Evolutionary conservation across 2,888 invertebrate genomes (phyloP), one percentile per base, ranked within the genome.

Genomic region (Drosophila yooni): DNA sequence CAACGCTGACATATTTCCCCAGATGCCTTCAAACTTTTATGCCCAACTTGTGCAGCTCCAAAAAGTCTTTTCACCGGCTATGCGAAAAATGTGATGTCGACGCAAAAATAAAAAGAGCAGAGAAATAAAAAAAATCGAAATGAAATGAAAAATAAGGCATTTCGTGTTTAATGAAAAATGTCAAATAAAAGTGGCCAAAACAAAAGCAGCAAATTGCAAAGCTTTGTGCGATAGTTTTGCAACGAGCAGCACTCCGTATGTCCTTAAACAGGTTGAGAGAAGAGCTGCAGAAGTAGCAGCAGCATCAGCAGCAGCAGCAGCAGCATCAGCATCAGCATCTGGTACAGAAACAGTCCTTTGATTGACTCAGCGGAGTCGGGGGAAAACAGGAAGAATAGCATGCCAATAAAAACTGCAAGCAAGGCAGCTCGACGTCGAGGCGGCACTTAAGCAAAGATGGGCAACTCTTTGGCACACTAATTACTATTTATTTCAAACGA

Each of bases 401-500:
- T 77, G 66, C 72, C 81, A 83, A 82, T 82, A 83, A 81, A 74
- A 76, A 73, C 46, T 67, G 76, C 70, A 70, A 82, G 82, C 83
- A 81, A 80, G 71, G 73, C 76, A 62, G 60, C 66, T 60, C 50
- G 33, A 51, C 13, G 63, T 59, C 27, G 40, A 61, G 56, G 31
- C 50, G 62, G 75, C 76, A 69, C 76, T 76, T 72, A 58, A 69
- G 73, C 81, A 77, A 70, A 72, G 77, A 79, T 69, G 73, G 73
- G 62, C 81, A 81, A 74, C 83, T 83, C 86, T 84, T 89, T 74
- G 86, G 72, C 83, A 76, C 81, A 87, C 86, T 87, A 87, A 87
- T 87, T 87, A 87, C 90, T 90, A 88, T 87, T 87, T 87, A 87
- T 87, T 83, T 90, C 81, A 83, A 88, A 87, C 87, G 83, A 90